Conservation (phyloP, 2,113 vertebrate genomes). For the Mandrillus leucophaeus region DNA sequence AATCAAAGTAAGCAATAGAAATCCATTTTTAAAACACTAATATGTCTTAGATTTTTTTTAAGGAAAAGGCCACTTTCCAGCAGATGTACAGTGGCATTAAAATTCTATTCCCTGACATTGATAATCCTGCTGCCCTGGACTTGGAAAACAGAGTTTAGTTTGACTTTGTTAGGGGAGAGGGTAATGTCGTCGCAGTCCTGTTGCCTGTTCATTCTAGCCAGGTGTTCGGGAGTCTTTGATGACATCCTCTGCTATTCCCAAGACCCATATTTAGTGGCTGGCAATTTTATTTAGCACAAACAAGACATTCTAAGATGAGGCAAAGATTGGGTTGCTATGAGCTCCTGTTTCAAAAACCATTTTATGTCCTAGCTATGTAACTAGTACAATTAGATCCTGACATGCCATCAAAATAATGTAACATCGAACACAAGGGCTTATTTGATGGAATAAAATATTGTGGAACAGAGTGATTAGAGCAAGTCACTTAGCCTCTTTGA, state of each 20-base stretch:
- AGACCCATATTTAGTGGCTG: too few relatives aligned
- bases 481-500: neutral
- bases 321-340: neutral
- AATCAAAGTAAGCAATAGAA: slow-evolving; percentile 43
- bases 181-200: neutral
- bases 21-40: slow-evolving; percentile 16
- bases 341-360: neutral
- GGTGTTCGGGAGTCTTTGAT: neutral
- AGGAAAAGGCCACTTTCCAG: neutral
- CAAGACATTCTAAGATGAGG: neutral
- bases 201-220: too few relatives aligned
- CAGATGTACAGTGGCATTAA: neutral
- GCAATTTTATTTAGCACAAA: neutral
- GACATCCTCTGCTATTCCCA: neutral
- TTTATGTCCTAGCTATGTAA: neutral
- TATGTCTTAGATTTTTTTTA: neutral
- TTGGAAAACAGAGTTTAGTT: neutral
- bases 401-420: neutral
- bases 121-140: neutral
- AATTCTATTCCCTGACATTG: neutral
- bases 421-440: neutral
- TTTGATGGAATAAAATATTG: neutral
- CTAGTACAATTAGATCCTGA: neutral
- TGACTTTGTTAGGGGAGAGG: neutral
- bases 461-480: neutral